Evolutionary conservation across 23 tunicate genomes (phyloP), one percentile per base, ranked within the genome.

Genomic region (Phallusia fumigata): DNA sequence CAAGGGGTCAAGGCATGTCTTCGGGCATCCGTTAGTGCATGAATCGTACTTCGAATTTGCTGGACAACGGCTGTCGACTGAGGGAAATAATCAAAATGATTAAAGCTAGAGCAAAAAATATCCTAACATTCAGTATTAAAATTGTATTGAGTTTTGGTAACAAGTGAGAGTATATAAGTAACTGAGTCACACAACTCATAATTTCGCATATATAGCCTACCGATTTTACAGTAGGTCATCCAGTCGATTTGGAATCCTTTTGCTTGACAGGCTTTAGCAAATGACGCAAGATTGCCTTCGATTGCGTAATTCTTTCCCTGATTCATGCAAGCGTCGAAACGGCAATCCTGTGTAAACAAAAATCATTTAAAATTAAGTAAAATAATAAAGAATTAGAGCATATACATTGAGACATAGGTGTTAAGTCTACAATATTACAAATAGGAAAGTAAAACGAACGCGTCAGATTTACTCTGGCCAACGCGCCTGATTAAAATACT

Each of bases 251-350:
- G 24, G 26, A 80, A 33, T 18, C 89, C 89, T 30, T 51, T 53
- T 18, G 36, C 73, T 21, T 31, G 64, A 73, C 89, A 86, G 12
- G 45, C 79, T 51, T 73, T 47, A 21, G 84, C 89, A 73, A 80
- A 86, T 19, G 53, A n/a, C n/a, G 74, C 89, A 18, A 86, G 35
- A 51, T 86, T 79, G 24, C 65, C 89, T 45, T 86, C 84, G 0
- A 86, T 79, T 12, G 81, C 52, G 47, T 44, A 36, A 19, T 53
- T 49, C 26, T 36, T 35, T n/a, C 89, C 89, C 44, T 44, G 64
- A 33, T 49, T 36, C 65, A 86, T 53, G 73, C 89, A 86, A 2
- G 89, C 89, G 81, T 86, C 89, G 69, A 86, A 86, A 35, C 81
- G 32, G 40, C 89, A 86, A 72, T 80, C 84, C 89, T 86, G 36